A percentile compares a stretch with the other conserved stretches of the same genome.
These are phyloP conservation scores for Tipula unca DNA, from an alignment of 2,888 invertebrate genomes.

Conservation along the genomic window DNA sequence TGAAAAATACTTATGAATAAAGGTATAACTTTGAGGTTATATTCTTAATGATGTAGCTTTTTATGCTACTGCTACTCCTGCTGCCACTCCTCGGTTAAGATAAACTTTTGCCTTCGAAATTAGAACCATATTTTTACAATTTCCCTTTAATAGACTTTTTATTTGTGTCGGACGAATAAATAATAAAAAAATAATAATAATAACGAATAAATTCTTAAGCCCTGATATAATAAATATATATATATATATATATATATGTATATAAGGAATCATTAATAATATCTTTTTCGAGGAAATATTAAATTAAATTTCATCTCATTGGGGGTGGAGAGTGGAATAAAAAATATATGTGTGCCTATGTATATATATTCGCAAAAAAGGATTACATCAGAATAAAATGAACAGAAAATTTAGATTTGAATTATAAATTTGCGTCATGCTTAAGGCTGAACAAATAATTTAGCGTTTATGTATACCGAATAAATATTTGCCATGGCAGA, in stretches of 20 bases:
- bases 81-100: background rate
- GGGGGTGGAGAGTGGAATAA: background rate
- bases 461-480: background rate
- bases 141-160: background rate
- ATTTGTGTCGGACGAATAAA: too few species aligned
- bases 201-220: background rate
- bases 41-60: background rate
- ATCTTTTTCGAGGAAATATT: background rate
- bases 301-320: background rate
- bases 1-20: slow-evolving; percentile 8
- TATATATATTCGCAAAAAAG: background rate
- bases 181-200: too few species aligned
- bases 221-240: background rate
- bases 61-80: background rate
- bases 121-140: background rate
- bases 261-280: background rate
- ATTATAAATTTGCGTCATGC: background rate
- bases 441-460: background rate
- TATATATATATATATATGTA: too few species aligned
- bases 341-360: background rate
- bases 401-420: background rate
- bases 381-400: background rate
- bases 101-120: background rate
- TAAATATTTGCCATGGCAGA: too few species aligned
- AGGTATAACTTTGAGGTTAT: slow-evolving; percentile 8